phyloP scores from a whole-genome alignment of 2,888 invertebrate genomes.

The Zhuqinia jingwanae region DNA sequence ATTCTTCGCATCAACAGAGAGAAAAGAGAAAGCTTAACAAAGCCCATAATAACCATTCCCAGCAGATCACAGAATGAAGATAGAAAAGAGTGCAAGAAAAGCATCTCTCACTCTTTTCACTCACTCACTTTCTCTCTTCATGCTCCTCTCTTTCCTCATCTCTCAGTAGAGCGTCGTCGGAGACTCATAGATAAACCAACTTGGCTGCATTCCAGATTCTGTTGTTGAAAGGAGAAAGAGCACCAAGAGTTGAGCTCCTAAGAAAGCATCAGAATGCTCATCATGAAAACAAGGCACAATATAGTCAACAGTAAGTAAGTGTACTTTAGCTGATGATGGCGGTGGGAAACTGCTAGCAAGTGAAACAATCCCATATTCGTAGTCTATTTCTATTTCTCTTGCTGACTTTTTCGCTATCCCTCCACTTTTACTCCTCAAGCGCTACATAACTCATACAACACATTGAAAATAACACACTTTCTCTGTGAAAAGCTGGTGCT shows the following conservation, averaged over 20 bases:
- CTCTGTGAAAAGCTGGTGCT: slow-evolving; percentile 27
- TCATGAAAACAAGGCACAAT: slow-evolving; percentile 56
- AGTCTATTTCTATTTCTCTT: slow-evolving; percentile 1
- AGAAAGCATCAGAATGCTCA: slow-evolving; percentile 54
- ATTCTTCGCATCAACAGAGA: not conserved
- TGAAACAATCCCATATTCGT: slow-evolving; percentile 8
- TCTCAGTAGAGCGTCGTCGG: slow-evolving; percentile 43
- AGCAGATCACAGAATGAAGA: slow-evolving; percentile 55
- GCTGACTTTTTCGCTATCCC: slow-evolving; percentile 24
- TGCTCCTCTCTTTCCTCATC: slow-evolving; percentile 1
- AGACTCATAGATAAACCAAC: slow-evolving; percentile 25
- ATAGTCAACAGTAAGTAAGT: slow-evolving; percentile 39
- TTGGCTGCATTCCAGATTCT: slow-evolving; percentile 53
- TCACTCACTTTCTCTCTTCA: slow-evolving; percentile 49
- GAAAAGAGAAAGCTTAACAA: not conserved
- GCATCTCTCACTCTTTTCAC: slow-evolving; percentile 44
- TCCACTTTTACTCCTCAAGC: not conserved
- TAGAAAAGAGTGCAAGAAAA: slow-evolving; percentile 38
- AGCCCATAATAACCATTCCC: slow-evolving; percentile 64
- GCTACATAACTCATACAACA: not conserved
- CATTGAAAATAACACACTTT: slow-evolving; percentile 36
- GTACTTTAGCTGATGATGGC: slow-evolving; percentile 39
- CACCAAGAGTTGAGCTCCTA: not conserved
- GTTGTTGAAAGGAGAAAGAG: not conserved
- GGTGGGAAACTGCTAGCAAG: slow-evolving; percentile 28